Conservation (phyloP, 2,888 invertebrate genomes). For the Papilio gigon region DNA sequence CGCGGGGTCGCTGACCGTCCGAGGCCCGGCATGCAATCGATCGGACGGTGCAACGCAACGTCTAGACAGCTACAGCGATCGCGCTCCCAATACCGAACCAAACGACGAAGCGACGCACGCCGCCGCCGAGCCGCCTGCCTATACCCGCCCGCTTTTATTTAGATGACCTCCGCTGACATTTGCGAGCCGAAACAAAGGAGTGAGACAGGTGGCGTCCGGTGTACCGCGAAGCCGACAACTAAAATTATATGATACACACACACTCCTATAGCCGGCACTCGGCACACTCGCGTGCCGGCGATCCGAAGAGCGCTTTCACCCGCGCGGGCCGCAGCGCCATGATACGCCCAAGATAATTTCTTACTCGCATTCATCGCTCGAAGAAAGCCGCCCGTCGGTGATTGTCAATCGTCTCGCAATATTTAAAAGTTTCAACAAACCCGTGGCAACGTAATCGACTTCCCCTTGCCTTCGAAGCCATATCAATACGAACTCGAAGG, state of each 20-base stretch:
- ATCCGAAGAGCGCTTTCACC: constrained; percentile 74
- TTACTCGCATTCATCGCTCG: constrained; percentile 59
- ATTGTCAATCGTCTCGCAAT: constrained; percentile 63
- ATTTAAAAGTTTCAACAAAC: constrained; percentile 54
- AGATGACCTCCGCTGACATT: constrained; percentile 81
- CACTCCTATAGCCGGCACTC: constrained; percentile 53
- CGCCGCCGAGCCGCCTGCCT: constrained; percentile 62
- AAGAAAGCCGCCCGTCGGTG: constrained; percentile 48
- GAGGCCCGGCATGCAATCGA: constrained; percentile 79
- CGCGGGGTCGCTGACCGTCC: constrained; percentile 80
- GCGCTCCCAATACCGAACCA: constrained; percentile 64
- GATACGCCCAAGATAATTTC: constrained; percentile 52
- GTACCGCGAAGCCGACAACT: constrained; percentile 64
- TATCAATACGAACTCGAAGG: background rate
- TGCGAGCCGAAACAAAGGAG: constrained; percentile 79
- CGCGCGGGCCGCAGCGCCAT: constrained; percentile 58
- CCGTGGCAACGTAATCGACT: constrained; percentile 39
- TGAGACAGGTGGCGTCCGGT: constrained; percentile 75
- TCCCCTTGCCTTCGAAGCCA: constrained; percentile 36
- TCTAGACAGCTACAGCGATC: constrained; percentile 80
- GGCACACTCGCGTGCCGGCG: constrained; percentile 53
- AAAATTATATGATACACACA: constrained; percentile 69
- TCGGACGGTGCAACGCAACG: constrained; percentile 79
- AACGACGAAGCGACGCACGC: constrained; percentile 17
- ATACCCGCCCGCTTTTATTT: constrained; percentile 71